A percentile compares a stretch with the other conserved stretches of the same genome.
These are phyloP conservation scores for Gasterosteus nipponicus DNA, from an alignment of 2,113 vertebrate species.

Conservation along the genomic window DNA sequence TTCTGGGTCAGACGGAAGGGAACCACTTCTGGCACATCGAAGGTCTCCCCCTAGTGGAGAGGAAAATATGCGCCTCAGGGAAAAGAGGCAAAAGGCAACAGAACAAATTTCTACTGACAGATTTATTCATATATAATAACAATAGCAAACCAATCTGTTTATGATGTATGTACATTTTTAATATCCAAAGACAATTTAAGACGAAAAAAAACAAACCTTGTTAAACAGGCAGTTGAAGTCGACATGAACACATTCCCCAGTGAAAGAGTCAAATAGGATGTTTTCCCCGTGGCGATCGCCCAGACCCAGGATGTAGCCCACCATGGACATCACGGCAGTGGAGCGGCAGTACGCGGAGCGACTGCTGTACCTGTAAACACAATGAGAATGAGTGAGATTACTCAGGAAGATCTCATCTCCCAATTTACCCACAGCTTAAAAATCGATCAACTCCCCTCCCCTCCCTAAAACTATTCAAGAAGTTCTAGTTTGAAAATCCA, in stretches of 20 bases:
- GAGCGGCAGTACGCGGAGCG: constrained; percentile 96
- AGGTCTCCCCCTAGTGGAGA: constrained; percentile 92
- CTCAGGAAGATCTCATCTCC: not conserved
- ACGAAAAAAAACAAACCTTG: constrained; percentile 82
- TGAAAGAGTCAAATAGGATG: constrained; percentile 96
- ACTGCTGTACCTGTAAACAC: constrained; percentile 90
- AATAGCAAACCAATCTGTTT: too few species aligned
- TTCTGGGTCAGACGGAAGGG: constrained; percentile 98
- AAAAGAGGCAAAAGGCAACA: not conserved
- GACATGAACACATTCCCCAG: constrained; percentile 96
- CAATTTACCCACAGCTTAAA: not conserved
- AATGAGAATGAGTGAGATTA: not conserved
- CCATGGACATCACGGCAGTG: constrained; percentile 98
- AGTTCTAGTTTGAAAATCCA: not conserved
- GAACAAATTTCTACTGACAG: not conserved
- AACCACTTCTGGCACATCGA: constrained; percentile 97
- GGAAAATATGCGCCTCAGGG: not conserved
- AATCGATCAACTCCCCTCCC: not conserved
- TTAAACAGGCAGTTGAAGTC: constrained; percentile 99
- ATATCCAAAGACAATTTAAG: not conserved
- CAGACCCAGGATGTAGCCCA: constrained; percentile 96
- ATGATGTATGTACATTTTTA: not conserved
- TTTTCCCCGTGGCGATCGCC: constrained; percentile 98
- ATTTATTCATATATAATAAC: not conserved
- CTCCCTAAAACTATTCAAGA: not conserved